phyloP scores from a whole-genome alignment of 2,888 invertebrate genomes.

The Callosobruchus maculatus region DNA sequence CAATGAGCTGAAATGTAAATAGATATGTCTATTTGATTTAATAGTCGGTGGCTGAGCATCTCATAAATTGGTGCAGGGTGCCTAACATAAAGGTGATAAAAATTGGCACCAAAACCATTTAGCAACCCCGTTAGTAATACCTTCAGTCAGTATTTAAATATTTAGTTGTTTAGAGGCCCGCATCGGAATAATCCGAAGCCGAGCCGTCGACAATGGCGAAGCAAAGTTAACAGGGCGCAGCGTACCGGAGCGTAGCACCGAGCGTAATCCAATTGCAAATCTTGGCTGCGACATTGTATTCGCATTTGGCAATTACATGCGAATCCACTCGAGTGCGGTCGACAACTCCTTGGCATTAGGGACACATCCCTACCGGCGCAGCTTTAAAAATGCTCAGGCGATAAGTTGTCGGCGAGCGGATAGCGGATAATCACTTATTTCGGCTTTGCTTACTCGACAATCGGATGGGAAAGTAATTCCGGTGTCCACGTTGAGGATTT shows the following conservation, averaged over 20 bases:
- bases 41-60: no score
- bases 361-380: constrained; percentile 8
- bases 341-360: constrained; percentile 23
- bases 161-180: neutral
- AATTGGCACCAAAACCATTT: no score
- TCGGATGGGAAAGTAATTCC: neutral
- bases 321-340: constrained; percentile 33
- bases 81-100: no score
- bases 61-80: no score
- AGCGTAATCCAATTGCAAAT: constrained; percentile 25
- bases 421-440: neutral
- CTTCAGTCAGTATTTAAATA: neutral
- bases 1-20: no score
- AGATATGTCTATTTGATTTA: no score
- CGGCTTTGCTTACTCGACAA: neutral
- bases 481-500: neutral
- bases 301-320: constrained; percentile 36
- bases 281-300: constrained; percentile 27
- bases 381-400: constrained; percentile 2
- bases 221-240: neutral
- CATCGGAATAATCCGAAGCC: neutral
- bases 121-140: neutral
- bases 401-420: neutral
- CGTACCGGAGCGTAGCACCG: constrained; percentile 1
- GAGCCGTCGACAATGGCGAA: neutral